phyloP scores from a whole-genome alignment of 1,140 invertebrate genomes.

The Macrocentrus cingulum region DNA sequence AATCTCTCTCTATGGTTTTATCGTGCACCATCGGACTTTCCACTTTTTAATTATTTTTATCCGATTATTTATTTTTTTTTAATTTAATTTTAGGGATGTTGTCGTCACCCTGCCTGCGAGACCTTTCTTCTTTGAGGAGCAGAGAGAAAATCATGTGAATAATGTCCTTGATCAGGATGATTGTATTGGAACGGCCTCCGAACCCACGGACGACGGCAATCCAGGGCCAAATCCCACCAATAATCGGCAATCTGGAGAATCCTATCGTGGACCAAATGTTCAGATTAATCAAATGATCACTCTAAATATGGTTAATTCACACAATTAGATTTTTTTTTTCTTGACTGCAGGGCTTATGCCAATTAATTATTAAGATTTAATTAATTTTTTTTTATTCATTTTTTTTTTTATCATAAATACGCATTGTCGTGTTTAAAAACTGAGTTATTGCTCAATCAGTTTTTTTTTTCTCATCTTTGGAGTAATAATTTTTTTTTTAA shows the following conservation, averaged over 20 bases:
- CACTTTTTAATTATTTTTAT: not conserved
- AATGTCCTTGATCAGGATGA: constrained; percentile 33
- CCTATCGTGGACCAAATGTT: constrained; percentile 25
- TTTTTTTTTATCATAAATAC: too few relatives aligned
- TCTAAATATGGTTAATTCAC: constrained; percentile 26
- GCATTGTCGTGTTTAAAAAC: too few relatives aligned
- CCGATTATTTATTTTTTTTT: not conserved
- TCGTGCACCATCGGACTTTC: not conserved
- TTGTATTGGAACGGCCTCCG: constrained; percentile 26
- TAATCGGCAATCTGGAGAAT: constrained; percentile 12
- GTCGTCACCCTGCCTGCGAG: constrained; percentile 32
- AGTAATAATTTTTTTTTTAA: too few relatives aligned
- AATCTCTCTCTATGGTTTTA: not conserved
- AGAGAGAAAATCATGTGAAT: constrained; percentile 39
- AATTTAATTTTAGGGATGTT: constrained; percentile 35
- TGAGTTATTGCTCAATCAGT: too few relatives aligned
- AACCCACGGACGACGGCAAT: not conserved
- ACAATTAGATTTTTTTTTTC: constrained; percentile 1
- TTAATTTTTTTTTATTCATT: too few relatives aligned
- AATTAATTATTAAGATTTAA: too few relatives aligned
- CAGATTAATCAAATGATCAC: constrained; percentile 32
- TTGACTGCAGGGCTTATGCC: too few relatives aligned
- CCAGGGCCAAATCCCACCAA: constrained; percentile 9
- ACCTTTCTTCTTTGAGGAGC: constrained; percentile 38
- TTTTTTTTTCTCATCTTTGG: too few relatives aligned